A percentile compares a stretch with the other conserved stretches of the same genome.
phyloP scores from a whole-genome alignment of 1,140 invertebrate species.

The Aphaenogaster rudis region DNA sequence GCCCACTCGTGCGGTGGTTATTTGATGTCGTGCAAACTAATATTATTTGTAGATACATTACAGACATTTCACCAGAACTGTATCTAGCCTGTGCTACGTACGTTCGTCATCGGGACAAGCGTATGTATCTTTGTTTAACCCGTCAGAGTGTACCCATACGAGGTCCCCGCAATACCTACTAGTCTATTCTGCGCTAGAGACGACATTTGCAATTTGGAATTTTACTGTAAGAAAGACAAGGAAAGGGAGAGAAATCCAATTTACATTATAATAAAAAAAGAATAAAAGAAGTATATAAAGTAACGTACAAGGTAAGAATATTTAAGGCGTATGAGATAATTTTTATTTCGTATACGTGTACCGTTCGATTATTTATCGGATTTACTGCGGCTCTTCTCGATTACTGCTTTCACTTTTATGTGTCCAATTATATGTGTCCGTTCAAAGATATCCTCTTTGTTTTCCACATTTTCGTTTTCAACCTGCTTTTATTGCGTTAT shows the following conservation, averaged over 20 bases:
- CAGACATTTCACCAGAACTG: neutral
- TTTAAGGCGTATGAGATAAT: neutral
- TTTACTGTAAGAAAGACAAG: neutral
- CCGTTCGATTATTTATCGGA: neutral
- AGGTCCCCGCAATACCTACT: no score
- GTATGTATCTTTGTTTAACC: constrained; percentile 30
- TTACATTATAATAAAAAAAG: neutral
- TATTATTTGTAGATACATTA: constrained; percentile 42
- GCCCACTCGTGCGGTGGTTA: neutral
- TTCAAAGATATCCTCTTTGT: constrained; percentile 7
- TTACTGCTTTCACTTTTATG: neutral
- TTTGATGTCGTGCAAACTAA: constrained; percentile 30
- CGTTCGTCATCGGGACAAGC: neutral
- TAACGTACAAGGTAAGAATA: neutral
- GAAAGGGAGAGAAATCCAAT: neutral
- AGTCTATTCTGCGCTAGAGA: neutral
- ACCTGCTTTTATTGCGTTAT: constrained; percentile 20
- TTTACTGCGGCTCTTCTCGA: neutral
- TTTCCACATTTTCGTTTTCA: neutral
- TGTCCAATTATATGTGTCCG: neutral
- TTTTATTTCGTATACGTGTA: neutral
- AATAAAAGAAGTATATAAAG: neutral
- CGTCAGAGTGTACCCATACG: neutral
- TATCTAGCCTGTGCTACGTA: neutral
- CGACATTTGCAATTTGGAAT: neutral